Percentiles rank a stretch among this genome's conserved stretches.
Conservation (phyloP, 2,113 vertebrate genomes). For the Apeltes quadracus region DNA sequence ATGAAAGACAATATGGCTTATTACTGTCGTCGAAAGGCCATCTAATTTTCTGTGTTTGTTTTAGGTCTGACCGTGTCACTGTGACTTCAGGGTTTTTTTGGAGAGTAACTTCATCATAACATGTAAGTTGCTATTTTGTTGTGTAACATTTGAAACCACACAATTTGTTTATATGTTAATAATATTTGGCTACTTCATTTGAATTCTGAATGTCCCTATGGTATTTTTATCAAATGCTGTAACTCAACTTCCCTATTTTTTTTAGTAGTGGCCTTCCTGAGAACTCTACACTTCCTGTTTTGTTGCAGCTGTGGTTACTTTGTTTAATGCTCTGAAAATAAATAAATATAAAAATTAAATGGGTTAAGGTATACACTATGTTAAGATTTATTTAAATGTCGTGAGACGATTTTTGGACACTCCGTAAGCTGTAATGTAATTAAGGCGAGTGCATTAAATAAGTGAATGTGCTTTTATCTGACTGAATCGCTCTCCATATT, state of each 20-base stretch:
- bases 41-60: constrained; percentile 1
- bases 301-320: constrained; percentile 1
- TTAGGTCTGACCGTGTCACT: constrained; percentile 76
- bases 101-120: constrained; percentile 17
- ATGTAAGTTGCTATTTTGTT: constrained; percentile 51
- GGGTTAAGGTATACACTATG: neutral
- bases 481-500: constrained; percentile 29
- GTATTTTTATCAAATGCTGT: constrained; percentile 2
- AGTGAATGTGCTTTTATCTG: constrained; percentile 16
- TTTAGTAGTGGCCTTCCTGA: neutral
- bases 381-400: constrained; percentile 26
- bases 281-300: constrained; percentile 26
- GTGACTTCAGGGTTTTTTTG: constrained; percentile 60
- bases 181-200: neutral
- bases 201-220: too few species aligned
- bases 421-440: constrained; percentile 35
- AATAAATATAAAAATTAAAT: neutral
- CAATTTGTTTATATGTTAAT: neutral
- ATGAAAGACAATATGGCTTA: neutral
- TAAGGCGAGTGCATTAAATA: constrained; percentile 42
- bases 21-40: neutral
- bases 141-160: neutral
- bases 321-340: neutral
- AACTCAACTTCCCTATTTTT: constrained; percentile 37
- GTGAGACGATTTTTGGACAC: neutral